These are phyloP conservation scores for Acinonyx jubatus DNA, from an alignment of 2,113 vertebrate genomes.

Conservation along the genomic window DNA sequence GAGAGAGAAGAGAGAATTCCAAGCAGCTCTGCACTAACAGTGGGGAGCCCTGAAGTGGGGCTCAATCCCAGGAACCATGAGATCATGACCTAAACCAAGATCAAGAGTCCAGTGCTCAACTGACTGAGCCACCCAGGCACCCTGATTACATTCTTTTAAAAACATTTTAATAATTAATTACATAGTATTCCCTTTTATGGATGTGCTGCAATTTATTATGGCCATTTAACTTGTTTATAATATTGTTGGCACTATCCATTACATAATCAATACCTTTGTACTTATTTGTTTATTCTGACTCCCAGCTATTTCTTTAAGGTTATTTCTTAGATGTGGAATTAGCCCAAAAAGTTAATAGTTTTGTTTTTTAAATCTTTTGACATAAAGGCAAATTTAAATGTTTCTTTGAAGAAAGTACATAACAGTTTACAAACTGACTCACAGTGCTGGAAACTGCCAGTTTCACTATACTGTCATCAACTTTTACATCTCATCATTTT, in stretches of 20 bases:
- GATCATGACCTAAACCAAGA: too few species aligned
- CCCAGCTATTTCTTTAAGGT: neutral
- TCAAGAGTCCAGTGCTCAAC: too few species aligned
- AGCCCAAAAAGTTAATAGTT: neutral
- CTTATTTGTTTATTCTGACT: neutral
- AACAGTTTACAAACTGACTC: neutral
- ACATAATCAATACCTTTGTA: neutral
- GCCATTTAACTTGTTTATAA: neutral
- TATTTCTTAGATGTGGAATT: neutral
- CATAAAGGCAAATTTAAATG: neutral
- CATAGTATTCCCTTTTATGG: neutral
- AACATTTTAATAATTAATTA: neutral
- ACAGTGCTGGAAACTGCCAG: neutral
- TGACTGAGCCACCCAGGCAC: too few species aligned
- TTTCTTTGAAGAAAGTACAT: neutral
- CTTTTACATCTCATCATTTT: neutral
- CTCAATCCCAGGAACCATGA: too few species aligned
- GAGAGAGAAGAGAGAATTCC: too few species aligned
- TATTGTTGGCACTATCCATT: neutral
- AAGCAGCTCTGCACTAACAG: too few species aligned
- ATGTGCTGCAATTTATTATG: neutral
- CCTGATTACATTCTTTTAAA: neutral
- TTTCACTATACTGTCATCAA: neutral
- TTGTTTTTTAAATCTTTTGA: neutral
- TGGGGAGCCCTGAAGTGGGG: too few species aligned